Conservation (phyloP, 1,140 invertebrate species). For the Palaemon carinicauda region DNA sequence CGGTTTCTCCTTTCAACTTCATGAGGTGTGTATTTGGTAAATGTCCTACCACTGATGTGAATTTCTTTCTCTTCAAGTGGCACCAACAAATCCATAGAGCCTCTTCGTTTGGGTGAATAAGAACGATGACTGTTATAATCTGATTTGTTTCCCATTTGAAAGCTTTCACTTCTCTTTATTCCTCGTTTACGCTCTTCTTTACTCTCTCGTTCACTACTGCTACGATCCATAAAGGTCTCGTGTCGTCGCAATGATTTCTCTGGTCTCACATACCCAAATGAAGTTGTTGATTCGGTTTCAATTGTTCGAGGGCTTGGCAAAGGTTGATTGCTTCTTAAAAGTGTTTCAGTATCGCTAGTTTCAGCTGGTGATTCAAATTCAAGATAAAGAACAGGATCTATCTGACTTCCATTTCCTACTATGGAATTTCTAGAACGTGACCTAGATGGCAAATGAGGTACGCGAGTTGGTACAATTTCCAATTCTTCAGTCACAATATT, state of each 20-base stretch:
- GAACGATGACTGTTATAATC: slow-evolving; percentile 56
- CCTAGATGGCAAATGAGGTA: slow-evolving; percentile 71
- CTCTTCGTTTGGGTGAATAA: slow-evolving; percentile 46
- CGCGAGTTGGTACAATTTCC: slow-evolving; percentile 71
- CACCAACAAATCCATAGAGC: slow-evolving; percentile 46
- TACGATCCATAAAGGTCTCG: slow-evolving; percentile 53
- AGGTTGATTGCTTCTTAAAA: slow-evolving; percentile 17
- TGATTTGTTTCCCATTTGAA: slow-evolving; percentile 44
- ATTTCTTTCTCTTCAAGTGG: slow-evolving; percentile 50
- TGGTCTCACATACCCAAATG: slow-evolving; percentile 53
- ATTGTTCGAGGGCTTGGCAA: slow-evolving; percentile 51
- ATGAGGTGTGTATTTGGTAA: slow-evolving; percentile 55
- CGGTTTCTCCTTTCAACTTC: slow-evolving; percentile 55
- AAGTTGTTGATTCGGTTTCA: slow-evolving; percentile 55
- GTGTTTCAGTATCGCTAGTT: slow-evolving; percentile 59
- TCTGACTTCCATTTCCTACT: slow-evolving; percentile 65
- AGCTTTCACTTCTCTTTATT: slow-evolving; percentile 52
- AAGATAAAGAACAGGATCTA: slow-evolving; percentile 68
- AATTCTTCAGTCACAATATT: slow-evolving; percentile 64
- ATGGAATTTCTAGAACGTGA: slow-evolving; percentile 69
- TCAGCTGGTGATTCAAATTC: slow-evolving; percentile 71
- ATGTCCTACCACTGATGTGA: slow-evolving; percentile 57
- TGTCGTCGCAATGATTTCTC: slow-evolving; percentile 48
- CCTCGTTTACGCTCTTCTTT: slow-evolving; percentile 23
- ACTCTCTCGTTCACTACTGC: slow-evolving; percentile 23